A percentile compares a stretch with the other conserved stretches of the same genome.
These are phyloP conservation scores for Scaptodrosophila latifasciaeformis DNA, from an alignment of 2,888 invertebrate species.

Conservation along the genomic window DNA sequence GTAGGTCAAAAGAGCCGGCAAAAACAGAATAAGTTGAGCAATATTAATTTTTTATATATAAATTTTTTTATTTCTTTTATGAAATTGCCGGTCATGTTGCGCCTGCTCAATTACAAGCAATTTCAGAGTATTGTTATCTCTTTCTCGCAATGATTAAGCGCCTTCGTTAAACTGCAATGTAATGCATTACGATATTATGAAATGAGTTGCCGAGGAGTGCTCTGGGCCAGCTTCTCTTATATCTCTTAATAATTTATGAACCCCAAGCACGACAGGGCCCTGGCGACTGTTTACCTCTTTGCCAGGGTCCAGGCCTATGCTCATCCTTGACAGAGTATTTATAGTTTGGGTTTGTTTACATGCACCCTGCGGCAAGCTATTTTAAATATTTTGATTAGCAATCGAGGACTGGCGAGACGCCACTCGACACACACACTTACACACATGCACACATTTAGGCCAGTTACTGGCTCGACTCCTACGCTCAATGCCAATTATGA, in stretches of 20 bases:
- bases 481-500: slow-evolving; percentile 25
- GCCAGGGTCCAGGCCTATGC: no score
- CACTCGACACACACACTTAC: slow-evolving; percentile 23
- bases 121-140: not conserved
- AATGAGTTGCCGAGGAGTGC: slow-evolving; percentile 15
- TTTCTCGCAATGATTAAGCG: slow-evolving; percentile 47
- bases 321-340: slow-evolving; percentile 40
- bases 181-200: slow-evolving; percentile 41
- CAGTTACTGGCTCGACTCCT: slow-evolving; percentile 30
- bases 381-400: slow-evolving; percentile 62
- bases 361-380: slow-evolving; percentile 28
- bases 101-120: slow-evolving; percentile 57
- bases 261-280: slow-evolving; percentile 26
- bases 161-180: slow-evolving; percentile 47
- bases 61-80: slow-evolving; percentile 15
- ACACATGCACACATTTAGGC: not conserved
- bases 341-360: slow-evolving; percentile 26
- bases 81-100: slow-evolving; percentile 56
- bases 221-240: not conserved
- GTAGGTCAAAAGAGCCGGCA: slow-evolving; percentile 40
- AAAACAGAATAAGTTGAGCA: slow-evolving; percentile 14
- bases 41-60: slow-evolving; percentile 37
- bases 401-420: slow-evolving; percentile 38
- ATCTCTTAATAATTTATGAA: slow-evolving; percentile 33
- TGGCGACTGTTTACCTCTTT: not conserved